A percentile compares a stretch with the other conserved stretches of the same genome.
Conservation (phyloP, 2,113 vertebrate genomes). For the Coptodon bakossiorum region DNA sequence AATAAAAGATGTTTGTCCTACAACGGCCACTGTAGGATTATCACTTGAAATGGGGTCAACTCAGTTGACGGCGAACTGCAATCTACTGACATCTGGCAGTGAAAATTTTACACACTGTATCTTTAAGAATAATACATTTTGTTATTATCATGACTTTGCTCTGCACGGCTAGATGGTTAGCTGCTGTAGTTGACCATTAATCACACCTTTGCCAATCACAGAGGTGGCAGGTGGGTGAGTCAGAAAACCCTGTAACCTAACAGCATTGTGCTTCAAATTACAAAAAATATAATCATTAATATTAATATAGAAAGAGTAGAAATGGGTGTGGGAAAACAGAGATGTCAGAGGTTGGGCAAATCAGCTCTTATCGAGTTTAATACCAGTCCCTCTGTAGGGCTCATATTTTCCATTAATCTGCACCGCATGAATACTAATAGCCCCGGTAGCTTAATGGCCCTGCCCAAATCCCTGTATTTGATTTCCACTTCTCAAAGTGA, state of each 20-base stretch:
- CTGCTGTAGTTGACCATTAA: conserved; percentile 33
- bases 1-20: not conserved
- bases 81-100: not conserved
- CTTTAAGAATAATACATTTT: conserved; percentile 7
- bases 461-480: conserved; percentile 70
- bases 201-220: conserved; percentile 31
- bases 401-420: conserved; percentile 72
- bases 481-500: conserved; percentile 74
- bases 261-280: conserved; percentile 43
- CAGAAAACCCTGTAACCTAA: conserved; percentile 35
- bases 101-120: not conserved
- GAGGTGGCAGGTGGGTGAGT: conserved; percentile 23
- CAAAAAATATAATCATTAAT: conserved; percentile 59
- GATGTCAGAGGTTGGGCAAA: conserved; percentile 63
- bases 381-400: conserved; percentile 58
- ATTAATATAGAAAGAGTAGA: conserved; percentile 57
- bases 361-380: conserved; percentile 70
- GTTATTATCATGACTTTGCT: not conserved
- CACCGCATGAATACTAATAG: conserved; percentile 74
- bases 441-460: conserved; percentile 64
- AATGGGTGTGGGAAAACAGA: conserved; percentile 54
- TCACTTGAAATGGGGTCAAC: not conserved
- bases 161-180: not conserved
- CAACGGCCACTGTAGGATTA: not conserved
- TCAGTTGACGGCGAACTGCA: not conserved